A percentile compares a stretch with the other conserved stretches of the same genome.
These are phyloP conservation scores for Daktulosphaira vitifoliae DNA, from an alignment of 1,140 invertebrate species.

Conservation along the genomic window DNA sequence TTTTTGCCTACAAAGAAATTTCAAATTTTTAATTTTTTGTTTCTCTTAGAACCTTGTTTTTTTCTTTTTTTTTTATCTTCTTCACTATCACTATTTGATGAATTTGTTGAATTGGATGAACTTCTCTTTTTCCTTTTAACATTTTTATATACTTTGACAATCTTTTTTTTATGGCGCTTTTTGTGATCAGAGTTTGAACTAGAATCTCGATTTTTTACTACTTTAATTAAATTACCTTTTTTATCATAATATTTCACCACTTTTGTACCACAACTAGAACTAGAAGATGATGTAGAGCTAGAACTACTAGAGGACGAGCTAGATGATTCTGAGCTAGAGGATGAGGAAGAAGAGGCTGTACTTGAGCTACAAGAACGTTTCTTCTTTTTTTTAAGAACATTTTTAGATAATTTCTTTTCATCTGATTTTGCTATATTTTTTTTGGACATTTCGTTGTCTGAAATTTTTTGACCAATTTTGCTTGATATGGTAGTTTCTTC, in stretches of 20 bases:
- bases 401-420: conserved; percentile 3
- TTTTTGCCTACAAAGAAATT: too few species aligned
- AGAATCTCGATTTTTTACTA: conserved; percentile 35
- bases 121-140: conserved; percentile 9
- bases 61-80: conserved; percentile 8
- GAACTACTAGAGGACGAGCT: conserved; percentile 33
- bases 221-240: conserved; percentile 37
- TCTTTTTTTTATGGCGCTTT: conserved; percentile 36
- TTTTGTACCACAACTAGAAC: conserved; percentile 31
- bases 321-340: conserved; percentile 26
- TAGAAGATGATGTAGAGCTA: conserved; percentile 31
- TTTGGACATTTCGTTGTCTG: conserved; percentile 30
- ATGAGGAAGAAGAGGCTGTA: background rate
- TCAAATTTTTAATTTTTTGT: too few species aligned
- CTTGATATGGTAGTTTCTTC: background rate
- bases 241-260: conserved; percentile 37
- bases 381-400: conserved; percentile 33
- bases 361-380: conserved; percentile 24
- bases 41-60: conserved; percentile 21
- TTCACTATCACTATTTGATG: conserved; percentile 6
- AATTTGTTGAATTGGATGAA: background rate
- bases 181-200: conserved; percentile 33
- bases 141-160: conserved; percentile 35
- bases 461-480: background rate
- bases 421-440: background rate